Evolutionary conservation across 2,113 vertebrate species (phyloP).

Genomic region (Syngnathus floridae): DNA sequence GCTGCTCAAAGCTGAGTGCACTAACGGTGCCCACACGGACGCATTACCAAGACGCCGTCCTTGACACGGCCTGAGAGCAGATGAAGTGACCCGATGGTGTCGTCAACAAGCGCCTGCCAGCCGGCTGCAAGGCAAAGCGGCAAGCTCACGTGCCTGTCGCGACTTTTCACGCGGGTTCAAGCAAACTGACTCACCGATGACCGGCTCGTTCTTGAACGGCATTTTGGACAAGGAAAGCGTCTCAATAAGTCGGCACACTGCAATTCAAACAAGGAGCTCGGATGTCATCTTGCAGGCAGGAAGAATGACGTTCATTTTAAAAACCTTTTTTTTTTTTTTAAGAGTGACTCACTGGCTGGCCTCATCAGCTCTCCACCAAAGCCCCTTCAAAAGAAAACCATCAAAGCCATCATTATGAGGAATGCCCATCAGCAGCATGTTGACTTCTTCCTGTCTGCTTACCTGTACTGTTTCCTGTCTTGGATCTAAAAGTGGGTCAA

Average conservation of each 20-base stretch:
- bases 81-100: conserved; percentile 79
- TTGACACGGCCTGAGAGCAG: conserved; percentile 68
- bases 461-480: conserved; percentile 87
- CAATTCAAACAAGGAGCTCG: conserved; percentile 3
- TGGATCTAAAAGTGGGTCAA: conserved; percentile 69
- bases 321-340: background rate
- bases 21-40: no score
- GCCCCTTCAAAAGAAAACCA: conserved; percentile 69
- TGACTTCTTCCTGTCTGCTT: conserved; percentile 22
- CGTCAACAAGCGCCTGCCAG: conserved; percentile 88
- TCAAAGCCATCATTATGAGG: background rate
- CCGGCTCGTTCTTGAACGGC: conserved; percentile 77
- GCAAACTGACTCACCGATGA: conserved; percentile 72
- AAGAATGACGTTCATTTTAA: background rate
- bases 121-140: conserved; percentile 64
- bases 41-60: conserved; percentile 76
- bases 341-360: conserved; percentile 75
- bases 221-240: conserved; percentile 87
- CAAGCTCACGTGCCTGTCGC: background rate
- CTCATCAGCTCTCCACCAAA: conserved; percentile 91
- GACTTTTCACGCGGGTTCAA: background rate
- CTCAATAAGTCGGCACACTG: conserved; percentile 87
- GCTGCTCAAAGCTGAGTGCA: no score
- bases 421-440: background rate
- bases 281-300: background rate